These are phyloP conservation scores for Sakesphorus luctuosus DNA, from an alignment of 2,113 vertebrate species.

Conservation along the genomic window DNA sequence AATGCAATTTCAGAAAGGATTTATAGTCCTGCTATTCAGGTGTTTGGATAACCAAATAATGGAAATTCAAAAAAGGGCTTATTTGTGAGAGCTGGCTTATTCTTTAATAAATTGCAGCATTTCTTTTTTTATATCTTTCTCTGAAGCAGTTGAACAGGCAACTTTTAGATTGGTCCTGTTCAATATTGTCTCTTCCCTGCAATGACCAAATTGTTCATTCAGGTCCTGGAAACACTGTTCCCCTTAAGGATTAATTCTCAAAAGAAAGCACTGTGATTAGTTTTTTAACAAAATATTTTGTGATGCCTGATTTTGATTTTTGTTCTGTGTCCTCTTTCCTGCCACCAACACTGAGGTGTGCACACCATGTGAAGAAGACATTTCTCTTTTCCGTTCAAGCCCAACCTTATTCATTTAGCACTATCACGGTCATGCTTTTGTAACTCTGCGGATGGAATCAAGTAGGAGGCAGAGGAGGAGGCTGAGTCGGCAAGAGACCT, in stretches of 20 bases:
- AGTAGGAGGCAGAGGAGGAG: conserved; percentile 47
- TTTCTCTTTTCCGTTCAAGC: not conserved
- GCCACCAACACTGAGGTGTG: not conserved
- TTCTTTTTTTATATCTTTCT: not conserved
- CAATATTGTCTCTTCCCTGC: not conserved
- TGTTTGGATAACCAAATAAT: not conserved
- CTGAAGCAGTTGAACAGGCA: not conserved
- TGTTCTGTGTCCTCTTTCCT: not conserved
- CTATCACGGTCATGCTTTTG: conserved; percentile 27
- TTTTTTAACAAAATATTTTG: not conserved
- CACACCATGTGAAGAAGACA: not conserved
- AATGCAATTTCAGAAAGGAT: not conserved
- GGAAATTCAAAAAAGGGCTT: not conserved
- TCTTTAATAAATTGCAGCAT: not conserved
- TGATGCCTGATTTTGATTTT: not conserved
- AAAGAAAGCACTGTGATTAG: not conserved
- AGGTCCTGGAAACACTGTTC: not conserved
- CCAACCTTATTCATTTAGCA: conserved; percentile 6
- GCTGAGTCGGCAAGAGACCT: conserved; percentile 25
- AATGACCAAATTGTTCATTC: not conserved
- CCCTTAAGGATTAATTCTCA: not conserved
- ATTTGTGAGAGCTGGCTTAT: not conserved
- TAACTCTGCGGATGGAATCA: conserved; percentile 49
- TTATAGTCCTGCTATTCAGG: not conserved
- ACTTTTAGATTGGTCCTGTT: not conserved